Percentiles rank a stretch among this genome's conserved stretches.
These are phyloP conservation scores for Scaptomyza montana DNA, from an alignment of 1,140 invertebrate species.

Conservation along the genomic window DNA sequence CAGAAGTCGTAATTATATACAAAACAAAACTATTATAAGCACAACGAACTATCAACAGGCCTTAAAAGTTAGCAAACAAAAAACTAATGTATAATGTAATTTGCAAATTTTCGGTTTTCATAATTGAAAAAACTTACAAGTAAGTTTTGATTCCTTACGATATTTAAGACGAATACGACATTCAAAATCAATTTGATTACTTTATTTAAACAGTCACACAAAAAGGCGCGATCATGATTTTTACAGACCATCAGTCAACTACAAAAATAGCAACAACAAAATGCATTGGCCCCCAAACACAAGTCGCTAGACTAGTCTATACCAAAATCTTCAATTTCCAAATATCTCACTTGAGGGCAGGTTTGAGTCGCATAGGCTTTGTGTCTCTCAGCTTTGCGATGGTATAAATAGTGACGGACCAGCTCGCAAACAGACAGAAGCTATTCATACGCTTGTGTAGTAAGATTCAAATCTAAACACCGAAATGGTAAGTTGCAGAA, in stretches of 20 bases:
- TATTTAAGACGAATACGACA: not conserved
- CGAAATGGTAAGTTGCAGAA: constrained; percentile 53
- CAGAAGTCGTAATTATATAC: not conserved
- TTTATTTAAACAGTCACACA: constrained; percentile 20
- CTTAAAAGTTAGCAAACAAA: constrained; percentile 10
- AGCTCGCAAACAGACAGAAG: constrained; percentile 54
- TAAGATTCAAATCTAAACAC: constrained; percentile 28
- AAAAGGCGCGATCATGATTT: constrained; percentile 21
- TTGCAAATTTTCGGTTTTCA: constrained; percentile 21
- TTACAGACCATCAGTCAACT: constrained; percentile 4
- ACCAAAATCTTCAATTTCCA: constrained; percentile 11
- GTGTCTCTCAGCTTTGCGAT: constrained; percentile 20
- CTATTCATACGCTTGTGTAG: constrained; percentile 56
- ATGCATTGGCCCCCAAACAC: constrained; percentile 10
- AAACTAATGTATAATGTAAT: constrained; percentile 14
- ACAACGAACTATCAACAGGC: constrained; percentile 22
- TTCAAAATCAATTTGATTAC: constrained; percentile 38
- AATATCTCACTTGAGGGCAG: constrained; percentile 2
- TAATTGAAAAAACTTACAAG: not conserved
- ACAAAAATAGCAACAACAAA: not conserved
- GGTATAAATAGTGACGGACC: constrained; percentile 60
- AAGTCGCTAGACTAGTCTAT: not conserved
- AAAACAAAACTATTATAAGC: constrained; percentile 7
- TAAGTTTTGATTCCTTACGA: not conserved
- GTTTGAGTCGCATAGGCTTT: constrained; percentile 8